These are phyloP conservation scores for Anagyrus pseudococci DNA, from an alignment of 2,888 invertebrate species.

Conservation along the genomic window DNA sequence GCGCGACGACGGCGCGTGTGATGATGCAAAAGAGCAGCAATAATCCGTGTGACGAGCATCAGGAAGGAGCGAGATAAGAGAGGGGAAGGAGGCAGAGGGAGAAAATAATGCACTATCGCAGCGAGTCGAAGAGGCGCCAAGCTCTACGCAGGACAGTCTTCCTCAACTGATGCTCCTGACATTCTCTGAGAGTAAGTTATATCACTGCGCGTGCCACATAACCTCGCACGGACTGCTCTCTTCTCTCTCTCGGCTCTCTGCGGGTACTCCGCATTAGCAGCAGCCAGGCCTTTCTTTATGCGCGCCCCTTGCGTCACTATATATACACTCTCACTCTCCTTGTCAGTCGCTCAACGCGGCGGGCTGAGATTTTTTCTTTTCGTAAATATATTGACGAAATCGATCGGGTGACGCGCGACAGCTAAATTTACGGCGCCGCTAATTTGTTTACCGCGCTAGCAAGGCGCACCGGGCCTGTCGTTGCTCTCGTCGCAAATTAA, in stretches of 20 bases:
- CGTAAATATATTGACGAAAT: neutral
- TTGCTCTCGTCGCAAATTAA: neutral
- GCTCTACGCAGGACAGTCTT: neutral
- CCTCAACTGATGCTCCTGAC: slow-evolving; percentile 1
- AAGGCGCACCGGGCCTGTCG: neutral
- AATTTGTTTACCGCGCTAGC: neutral
- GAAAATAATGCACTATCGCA: neutral
- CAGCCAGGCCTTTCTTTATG: too few species aligned
- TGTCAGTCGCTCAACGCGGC: too few species aligned
- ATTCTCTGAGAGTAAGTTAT: slow-evolving; percentile 32
- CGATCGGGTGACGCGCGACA: neutral
- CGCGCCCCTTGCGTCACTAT: too few species aligned
- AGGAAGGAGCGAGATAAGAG: neutral
- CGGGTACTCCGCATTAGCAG: too few species aligned
- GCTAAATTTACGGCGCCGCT: neutral
- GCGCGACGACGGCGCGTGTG: neutral
- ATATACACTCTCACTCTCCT: too few species aligned
- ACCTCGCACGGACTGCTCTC: slow-evolving; percentile 7
- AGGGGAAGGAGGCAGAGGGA: neutral
- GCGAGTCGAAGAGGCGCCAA: slow-evolving; percentile 6
- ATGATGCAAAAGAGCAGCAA: neutral
- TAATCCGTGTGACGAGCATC: neutral
- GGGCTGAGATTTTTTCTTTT: slow-evolving; percentile 4
- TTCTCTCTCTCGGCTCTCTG: too few species aligned
- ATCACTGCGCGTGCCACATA: slow-evolving; percentile 9